phyloP scores from a whole-genome alignment of 2,113 vertebrate genomes.

The Hippocampus abdominalis region DNA sequence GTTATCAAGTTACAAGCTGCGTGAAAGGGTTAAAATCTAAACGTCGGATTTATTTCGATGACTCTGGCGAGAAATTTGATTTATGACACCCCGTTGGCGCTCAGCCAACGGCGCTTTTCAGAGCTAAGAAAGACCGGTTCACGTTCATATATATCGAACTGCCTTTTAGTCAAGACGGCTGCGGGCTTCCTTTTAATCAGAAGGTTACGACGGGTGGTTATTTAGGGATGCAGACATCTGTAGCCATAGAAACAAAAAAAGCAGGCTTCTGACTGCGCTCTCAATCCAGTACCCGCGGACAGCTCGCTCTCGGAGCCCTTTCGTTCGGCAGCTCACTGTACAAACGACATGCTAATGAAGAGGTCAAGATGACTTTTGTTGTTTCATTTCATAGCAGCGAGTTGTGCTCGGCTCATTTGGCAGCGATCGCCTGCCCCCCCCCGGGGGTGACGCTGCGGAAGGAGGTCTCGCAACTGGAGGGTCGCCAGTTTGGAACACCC shows the following conservation, averaged over 20 bases:
- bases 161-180: neutral
- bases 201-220: slow-evolving; percentile 57
- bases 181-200: slow-evolving; percentile 41
- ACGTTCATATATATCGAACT: neutral
- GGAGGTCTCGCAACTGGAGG: slow-evolving; percentile 37
- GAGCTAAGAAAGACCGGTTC: neutral
- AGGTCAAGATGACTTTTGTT: slow-evolving; percentile 17
- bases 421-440: slow-evolving; percentile 26
- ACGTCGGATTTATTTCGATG: neutral
- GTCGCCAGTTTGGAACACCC: slow-evolving; percentile 38
- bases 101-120: neutral
- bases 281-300: slow-evolving; percentile 54
- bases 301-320: slow-evolving; percentile 21
- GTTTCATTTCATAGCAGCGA: neutral
- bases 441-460: slow-evolving; percentile 23
- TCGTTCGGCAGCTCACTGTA: slow-evolving; percentile 3
- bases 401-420: slow-evolving; percentile 24
- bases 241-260: slow-evolving; percentile 66
- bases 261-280: slow-evolving; percentile 48
- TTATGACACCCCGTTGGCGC: neutral
- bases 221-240: slow-evolving; percentile 65
- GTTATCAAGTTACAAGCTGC: no score
- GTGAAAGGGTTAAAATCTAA: neutral
- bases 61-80: neutral
- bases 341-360: neutral